Evolutionary conservation across 2,113 vertebrate genomes (phyloP).

Genomic region (Rhinogobius similis): DNA sequence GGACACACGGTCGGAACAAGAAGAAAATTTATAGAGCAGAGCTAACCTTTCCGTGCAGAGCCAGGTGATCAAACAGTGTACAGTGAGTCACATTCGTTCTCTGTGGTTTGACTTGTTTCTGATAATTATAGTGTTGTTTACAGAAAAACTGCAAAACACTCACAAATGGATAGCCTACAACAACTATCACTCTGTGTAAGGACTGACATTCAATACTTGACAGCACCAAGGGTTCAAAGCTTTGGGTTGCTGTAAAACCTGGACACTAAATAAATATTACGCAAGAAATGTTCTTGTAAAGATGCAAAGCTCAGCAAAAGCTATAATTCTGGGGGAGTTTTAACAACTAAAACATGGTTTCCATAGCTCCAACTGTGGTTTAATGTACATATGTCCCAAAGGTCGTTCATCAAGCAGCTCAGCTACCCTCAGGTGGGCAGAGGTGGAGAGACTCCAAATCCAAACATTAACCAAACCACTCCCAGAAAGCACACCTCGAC

Average conservation of each 20-base stretch:
- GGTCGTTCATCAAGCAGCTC: conserved; percentile 25
- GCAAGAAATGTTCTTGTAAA: conserved; percentile 1
- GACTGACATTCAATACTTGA: background rate
- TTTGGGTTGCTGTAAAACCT: background rate
- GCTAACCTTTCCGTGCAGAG: conserved; percentile 32
- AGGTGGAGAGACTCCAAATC: conserved; percentile 9
- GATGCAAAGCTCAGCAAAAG: conserved; percentile 39
- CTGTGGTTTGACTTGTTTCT: background rate
- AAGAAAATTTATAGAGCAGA: conserved; percentile 50
- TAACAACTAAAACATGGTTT: conserved; percentile 37
- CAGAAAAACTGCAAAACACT: background rate
- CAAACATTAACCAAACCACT: conserved; percentile 19
- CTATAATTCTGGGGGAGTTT: conserved; percentile 10
- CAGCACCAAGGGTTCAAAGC: background rate
- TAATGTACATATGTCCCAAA: conserved; percentile 9
- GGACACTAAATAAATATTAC: background rate
- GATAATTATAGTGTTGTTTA: background rate
- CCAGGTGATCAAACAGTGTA: background rate
- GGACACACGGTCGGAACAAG: conserved; percentile 25
- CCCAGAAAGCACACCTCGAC: conserved; percentile 19
- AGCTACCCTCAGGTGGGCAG: conserved; percentile 20
- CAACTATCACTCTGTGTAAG: no score
- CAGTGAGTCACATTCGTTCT: conserved; percentile 5
- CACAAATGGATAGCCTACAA: background rate
- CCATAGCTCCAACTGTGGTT: conserved; percentile 16